Percentiles rank a stretch among this genome's conserved stretches.
These are phyloP conservation scores for Drosophila sechellia DNA, from an alignment of 1,140 invertebrate genomes.

Conservation along the genomic window DNA sequence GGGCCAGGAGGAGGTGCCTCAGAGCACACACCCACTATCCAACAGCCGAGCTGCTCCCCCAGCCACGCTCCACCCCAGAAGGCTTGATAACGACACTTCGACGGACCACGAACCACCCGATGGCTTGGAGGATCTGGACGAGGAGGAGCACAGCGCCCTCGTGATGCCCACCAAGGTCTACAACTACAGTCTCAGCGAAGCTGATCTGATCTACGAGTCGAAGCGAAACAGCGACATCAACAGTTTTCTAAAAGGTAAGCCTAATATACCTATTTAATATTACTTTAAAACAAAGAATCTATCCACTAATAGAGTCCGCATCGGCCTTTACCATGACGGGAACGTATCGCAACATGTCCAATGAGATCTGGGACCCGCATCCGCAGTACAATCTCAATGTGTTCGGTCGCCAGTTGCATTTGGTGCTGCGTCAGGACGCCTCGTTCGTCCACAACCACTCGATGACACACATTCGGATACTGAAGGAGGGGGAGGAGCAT, in stretches of 20 bases:
- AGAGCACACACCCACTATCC: slow-evolving; percentile 2
- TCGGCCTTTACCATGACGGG: slow-evolving; percentile 85
- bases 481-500: slow-evolving; percentile 71
- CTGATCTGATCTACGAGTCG: slow-evolving; percentile 82
- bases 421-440: slow-evolving; percentile 86
- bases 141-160: slow-evolving; percentile 62
- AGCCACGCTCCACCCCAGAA: slow-evolving; percentile 6
- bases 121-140: slow-evolving; percentile 49
- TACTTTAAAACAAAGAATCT: too few relatives aligned
- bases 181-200: slow-evolving; percentile 74
- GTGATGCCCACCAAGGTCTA: slow-evolving; percentile 73
- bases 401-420: slow-evolving; percentile 86
- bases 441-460: slow-evolving; percentile 86
- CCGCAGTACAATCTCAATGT: slow-evolving; percentile 89
- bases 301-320: slow-evolving; percentile 46
- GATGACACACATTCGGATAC: slow-evolving; percentile 87
- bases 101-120: slow-evolving; percentile 24
- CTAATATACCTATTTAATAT: too few relatives aligned
- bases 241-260: slow-evolving; percentile 66
- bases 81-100: slow-evolving; percentile 38
- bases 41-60: not conserved
- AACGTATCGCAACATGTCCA: slow-evolving; percentile 87
- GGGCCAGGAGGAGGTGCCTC: slow-evolving; percentile 3
- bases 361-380: slow-evolving; percentile 90
- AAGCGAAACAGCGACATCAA: slow-evolving; percentile 65